A percentile compares a stretch with the other conserved stretches of the same genome.
Evolutionary conservation across 2,888 invertebrate genomes (phyloP).

Genomic region (Hyalella azteca): DNA sequence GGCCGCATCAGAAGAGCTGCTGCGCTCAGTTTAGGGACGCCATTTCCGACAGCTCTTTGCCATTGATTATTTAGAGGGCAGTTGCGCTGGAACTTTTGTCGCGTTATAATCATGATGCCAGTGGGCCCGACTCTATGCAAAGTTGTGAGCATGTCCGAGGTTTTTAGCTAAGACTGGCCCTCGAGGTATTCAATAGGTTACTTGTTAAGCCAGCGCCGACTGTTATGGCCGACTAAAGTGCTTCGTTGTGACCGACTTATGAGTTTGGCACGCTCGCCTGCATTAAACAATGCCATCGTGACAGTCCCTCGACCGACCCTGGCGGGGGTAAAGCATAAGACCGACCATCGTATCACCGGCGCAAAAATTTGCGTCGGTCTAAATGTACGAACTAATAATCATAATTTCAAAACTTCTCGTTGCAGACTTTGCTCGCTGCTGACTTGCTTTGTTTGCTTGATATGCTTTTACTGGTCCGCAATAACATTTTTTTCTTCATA

Average conservation of each 20-base stretch:
- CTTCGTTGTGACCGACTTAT: conserved; percentile 24
- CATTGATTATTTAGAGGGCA: conserved; percentile 10
- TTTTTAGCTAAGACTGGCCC: neutral
- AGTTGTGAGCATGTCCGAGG: conserved; percentile 2
- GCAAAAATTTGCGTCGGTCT: neutral
- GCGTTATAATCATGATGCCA: conserved; percentile 12
- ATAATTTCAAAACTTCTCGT: no score
- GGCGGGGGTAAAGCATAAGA: neutral
- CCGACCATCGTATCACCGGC: neutral
- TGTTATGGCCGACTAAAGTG: conserved; percentile 22
- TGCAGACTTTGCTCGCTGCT: no score
- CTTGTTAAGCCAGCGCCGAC: conserved; percentile 25
- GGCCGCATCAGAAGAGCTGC: neutral
- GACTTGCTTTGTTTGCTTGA: no score
- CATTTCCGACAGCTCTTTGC: neutral
- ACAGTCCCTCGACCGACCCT: neutral
- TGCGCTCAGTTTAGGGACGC: neutral
- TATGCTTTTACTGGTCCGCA: no score
- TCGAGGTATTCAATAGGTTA: neutral
- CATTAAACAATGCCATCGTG: conserved; percentile 3
- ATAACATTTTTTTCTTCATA: no score
- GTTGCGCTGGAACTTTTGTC: conserved; percentile 8
- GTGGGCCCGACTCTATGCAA: conserved; percentile 6
- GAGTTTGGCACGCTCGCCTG: neutral
- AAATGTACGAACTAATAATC: no score